Percentiles rank a stretch among this genome's conserved stretches.
These are phyloP conservation scores for Philereme vetulata DNA, from an alignment of 2,888 invertebrate genomes.

Conservation along the genomic window DNA sequence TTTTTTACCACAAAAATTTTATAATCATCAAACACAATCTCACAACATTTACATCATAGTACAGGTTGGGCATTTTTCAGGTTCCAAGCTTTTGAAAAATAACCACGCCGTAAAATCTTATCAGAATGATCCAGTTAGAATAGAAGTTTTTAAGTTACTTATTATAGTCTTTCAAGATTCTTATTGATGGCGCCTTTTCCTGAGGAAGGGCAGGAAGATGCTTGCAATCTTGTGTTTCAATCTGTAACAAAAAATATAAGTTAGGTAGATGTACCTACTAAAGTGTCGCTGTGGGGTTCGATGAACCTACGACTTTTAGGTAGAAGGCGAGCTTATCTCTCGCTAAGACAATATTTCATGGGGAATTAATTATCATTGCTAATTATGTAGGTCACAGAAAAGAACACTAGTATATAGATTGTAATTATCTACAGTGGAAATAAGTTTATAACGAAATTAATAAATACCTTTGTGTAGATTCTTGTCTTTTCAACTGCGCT, in stretches of 20 bases:
- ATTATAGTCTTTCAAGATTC: not conserved
- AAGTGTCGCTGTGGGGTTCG: no score
- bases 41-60: not conserved
- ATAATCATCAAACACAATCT: not conserved
- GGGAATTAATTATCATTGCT: no score
- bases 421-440: no score
- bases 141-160: not conserved
- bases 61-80: not conserved
- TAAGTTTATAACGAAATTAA: no score
- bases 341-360: no score
- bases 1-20: constrained; percentile 1
- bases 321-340: not conserved
- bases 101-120: constrained; percentile 27
- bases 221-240: constrained; percentile 78
- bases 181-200: constrained; percentile 69
- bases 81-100: not conserved
- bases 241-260: constrained; percentile 56
- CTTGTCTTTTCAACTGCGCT: constrained; percentile 60
- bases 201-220: constrained; percentile 80
- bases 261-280: no score
- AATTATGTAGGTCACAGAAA: no score
- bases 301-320: not conserved
- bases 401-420: no score
- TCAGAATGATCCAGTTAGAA: constrained; percentile 9
- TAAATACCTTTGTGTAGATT: constrained; percentile 68